Evolutionary conservation across 1,140 invertebrate genomes (phyloP).

Genomic region (Cyclina sinensis): DNA sequence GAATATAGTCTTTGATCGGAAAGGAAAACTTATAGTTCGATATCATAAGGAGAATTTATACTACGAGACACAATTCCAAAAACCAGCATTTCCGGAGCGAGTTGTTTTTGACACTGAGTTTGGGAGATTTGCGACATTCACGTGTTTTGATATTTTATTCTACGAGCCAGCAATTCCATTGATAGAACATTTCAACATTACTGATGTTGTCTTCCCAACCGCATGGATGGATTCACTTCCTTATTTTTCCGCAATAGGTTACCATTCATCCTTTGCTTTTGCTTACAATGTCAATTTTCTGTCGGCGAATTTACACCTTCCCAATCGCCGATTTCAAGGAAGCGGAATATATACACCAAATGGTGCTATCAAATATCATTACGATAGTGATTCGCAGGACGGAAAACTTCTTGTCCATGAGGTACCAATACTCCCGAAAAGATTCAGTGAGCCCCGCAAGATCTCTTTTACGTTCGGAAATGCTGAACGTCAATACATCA

Average conservation of each 20-base stretch:
- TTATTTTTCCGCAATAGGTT: constrained; percentile 88
- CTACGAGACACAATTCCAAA: constrained; percentile 89
- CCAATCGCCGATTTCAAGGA: constrained; percentile 80
- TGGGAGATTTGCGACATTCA: no score
- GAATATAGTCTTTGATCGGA: no score
- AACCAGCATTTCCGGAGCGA: no score
- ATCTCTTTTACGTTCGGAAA: neutral
- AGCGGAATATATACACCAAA: constrained; percentile 87
- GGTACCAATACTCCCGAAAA: constrained; percentile 61
- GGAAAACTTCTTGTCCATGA: constrained; percentile 76
- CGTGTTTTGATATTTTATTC: no score
- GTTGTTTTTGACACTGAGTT: no score
- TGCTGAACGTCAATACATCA: neutral
- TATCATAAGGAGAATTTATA: constrained; percentile 92
- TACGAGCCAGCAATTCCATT: no score
- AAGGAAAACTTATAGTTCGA: constrained; percentile 88
- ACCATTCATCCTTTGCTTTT: constrained; percentile 88
- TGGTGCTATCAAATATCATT: constrained; percentile 58
- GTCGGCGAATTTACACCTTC: constrained; percentile 88
- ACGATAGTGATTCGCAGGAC: constrained; percentile 74
- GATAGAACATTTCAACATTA: constrained; percentile 88
- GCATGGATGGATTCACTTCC: constrained; percentile 92
- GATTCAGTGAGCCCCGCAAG: neutral
- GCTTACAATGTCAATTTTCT: constrained; percentile 88
- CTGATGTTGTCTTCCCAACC: constrained; percentile 91